Conservation (phyloP, 1,140 invertebrate genomes). For the Stegodyphus dumicola region DNA sequence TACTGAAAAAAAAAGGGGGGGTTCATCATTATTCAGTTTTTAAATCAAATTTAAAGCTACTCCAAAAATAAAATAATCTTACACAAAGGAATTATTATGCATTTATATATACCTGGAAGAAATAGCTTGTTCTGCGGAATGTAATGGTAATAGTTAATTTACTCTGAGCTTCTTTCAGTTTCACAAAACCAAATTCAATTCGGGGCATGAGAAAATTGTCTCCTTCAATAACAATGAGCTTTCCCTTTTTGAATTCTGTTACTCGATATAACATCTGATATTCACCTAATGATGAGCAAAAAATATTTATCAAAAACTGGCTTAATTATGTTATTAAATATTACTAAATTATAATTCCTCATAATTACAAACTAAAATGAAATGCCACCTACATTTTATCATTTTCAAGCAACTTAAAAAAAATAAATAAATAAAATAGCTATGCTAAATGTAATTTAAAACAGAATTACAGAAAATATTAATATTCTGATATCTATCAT, state of each 20-base stretch:
- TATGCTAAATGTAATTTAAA: no score
- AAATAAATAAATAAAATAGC: neutral
- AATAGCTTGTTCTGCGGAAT: constrained; percentile 43
- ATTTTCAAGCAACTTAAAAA: neutral
- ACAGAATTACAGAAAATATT: no score
- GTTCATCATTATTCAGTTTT: neutral
- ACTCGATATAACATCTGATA: constrained; percentile 49
- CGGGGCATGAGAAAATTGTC: constrained; percentile 42
- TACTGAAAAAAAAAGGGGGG: constrained; percentile 49
- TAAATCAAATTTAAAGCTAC: neutral
- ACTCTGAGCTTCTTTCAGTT: constrained; percentile 32
- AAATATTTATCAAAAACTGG: neutral
- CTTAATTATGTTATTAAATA: no score
- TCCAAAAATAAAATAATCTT: neutral
- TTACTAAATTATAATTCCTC: no score
- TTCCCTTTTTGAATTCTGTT: constrained; percentile 36
- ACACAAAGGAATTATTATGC: neutral
- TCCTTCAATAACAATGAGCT: constrained; percentile 47
- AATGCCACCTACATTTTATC: no score
- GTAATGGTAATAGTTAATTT: constrained; percentile 42
- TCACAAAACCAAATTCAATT: constrained; percentile 56
- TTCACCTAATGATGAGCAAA: constrained; percentile 40
- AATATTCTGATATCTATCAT: no score
- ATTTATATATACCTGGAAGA: constrained; percentile 48
- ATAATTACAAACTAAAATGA: no score